phyloP scores from a whole-genome alignment of 2,797 vertebrate genomes.

The Enteromius fasciolatus region DNA sequence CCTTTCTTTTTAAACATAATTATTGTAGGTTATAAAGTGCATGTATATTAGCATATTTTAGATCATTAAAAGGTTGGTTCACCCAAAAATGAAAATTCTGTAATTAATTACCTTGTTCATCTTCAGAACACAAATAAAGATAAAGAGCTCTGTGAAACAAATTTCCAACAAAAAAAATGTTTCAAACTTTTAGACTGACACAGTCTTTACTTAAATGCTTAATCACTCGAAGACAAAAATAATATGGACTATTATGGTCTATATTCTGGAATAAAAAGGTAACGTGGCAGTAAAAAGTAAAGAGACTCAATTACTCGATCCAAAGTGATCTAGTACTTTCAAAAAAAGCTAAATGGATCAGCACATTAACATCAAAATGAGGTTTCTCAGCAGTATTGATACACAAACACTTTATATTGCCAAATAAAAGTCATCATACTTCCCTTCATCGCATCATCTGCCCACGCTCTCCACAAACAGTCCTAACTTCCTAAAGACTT shows the following conservation, averaged over 20 bases:
- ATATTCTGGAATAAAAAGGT: constrained; percentile 7
- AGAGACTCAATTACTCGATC: constrained; percentile 44
- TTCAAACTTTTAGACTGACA: neutral
- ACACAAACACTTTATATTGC: constrained; percentile 42
- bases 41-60: no score
- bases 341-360: constrained; percentile 44
- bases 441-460: constrained; percentile 23
- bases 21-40: no score
- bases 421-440: constrained; percentile 19
- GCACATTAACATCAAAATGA: constrained; percentile 55
- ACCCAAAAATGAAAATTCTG: no score
- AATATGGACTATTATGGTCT: neutral
- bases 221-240: neutral
- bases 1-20: no score
- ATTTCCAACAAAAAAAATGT: no score
- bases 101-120: no score
- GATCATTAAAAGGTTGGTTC: no score
- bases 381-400: constrained; percentile 52
- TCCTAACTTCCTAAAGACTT: neutral
- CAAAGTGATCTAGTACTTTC: constrained; percentile 46
- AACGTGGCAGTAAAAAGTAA: constrained; percentile 47
- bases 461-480: constrained; percentile 12
- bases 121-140: no score
- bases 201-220: neutral
- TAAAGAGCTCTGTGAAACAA: no score